These are phyloP conservation scores for Chloroclysta siterata DNA, from an alignment of 2,888 invertebrate species.

Conservation along the genomic window DNA sequence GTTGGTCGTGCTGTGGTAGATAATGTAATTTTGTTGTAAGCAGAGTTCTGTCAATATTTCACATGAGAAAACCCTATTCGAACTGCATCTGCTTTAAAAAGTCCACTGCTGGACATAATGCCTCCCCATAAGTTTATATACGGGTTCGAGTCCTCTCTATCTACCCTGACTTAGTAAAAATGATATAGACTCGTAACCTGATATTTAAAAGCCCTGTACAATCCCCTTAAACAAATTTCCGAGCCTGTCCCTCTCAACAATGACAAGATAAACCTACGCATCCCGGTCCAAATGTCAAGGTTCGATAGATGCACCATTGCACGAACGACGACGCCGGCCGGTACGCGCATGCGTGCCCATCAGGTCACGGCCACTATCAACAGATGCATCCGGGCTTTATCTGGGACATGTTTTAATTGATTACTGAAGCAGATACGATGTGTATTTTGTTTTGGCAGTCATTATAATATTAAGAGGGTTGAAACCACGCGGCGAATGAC, in stretches of 20 bases:
- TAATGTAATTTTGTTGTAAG: too few relatives aligned
- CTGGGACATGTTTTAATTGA: constrained; percentile 27
- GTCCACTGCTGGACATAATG: too few relatives aligned
- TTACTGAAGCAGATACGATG: constrained; percentile 10
- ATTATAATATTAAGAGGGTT: not conserved
- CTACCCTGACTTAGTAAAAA: too few relatives aligned
- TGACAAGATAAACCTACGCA: constrained; percentile 27
- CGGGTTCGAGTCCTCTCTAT: too few relatives aligned
- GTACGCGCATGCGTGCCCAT: constrained; percentile 42
- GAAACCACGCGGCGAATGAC: not conserved
- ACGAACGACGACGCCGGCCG: constrained; percentile 18
- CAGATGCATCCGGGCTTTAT: constrained; percentile 43
- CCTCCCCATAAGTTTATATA: too few relatives aligned
- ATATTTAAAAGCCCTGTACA: not conserved
- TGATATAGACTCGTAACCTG: not conserved
- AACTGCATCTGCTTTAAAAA: too few relatives aligned
- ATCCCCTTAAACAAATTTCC: constrained; percentile 2
- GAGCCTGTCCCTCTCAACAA: constrained; percentile 3
- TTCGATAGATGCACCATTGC: constrained; percentile 36
- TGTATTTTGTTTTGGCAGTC: constrained; percentile 4
- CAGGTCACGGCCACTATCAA: constrained; percentile 43
- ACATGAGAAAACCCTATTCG: too few relatives aligned
- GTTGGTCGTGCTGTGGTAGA: too few relatives aligned
- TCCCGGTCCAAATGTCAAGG: constrained; percentile 39
- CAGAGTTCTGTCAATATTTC: too few relatives aligned